phyloP scores from a whole-genome alignment of 1,140 invertebrate species.

The Adoxophyes honmai region DNA sequence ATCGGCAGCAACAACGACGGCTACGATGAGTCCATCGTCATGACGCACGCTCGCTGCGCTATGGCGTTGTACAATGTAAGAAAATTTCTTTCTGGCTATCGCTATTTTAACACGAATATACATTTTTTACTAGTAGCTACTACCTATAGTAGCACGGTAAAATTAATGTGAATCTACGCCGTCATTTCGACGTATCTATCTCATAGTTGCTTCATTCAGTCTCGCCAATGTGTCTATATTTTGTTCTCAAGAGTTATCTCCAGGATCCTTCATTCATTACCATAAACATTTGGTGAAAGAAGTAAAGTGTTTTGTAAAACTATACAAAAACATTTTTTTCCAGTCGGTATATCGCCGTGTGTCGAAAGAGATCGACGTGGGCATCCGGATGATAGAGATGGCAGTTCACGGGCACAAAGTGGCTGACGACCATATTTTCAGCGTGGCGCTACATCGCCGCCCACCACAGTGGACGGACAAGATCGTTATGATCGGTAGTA shows the following conservation, averaged over 20 bases:
- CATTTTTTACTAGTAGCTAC: too few relatives aligned
- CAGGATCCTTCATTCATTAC: too few relatives aligned
- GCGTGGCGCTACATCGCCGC: conserved; percentile 58
- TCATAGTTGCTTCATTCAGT: too few relatives aligned
- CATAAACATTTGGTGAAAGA: too few relatives aligned
- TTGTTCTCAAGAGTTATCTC: too few relatives aligned
- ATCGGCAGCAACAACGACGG: conserved; percentile 25
- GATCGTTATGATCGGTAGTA: conserved; percentile 20
- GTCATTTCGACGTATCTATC: too few relatives aligned
- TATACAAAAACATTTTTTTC: conserved; percentile 19
- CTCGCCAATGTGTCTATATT: too few relatives aligned
- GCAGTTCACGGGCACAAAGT: conserved; percentile 79
- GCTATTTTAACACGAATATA: too few relatives aligned
- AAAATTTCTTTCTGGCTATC: conserved; percentile 8
- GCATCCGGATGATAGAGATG: conserved; percentile 77
- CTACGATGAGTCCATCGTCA: conserved; percentile 35
- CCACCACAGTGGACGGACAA: conserved; percentile 24
- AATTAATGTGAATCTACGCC: too few relatives aligned
- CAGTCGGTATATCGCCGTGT: conserved; percentile 64
- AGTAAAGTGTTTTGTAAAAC: too few relatives aligned
- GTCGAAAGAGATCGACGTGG: conserved; percentile 58
- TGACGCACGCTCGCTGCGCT: conserved; percentile 62
- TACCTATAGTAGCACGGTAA: too few relatives aligned
- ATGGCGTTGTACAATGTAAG: conserved; percentile 77
- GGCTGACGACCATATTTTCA: conserved; percentile 73